Base-by-base conservation (phyloP, 2,113 vertebrate species). In the Platanista minor region DNA sequence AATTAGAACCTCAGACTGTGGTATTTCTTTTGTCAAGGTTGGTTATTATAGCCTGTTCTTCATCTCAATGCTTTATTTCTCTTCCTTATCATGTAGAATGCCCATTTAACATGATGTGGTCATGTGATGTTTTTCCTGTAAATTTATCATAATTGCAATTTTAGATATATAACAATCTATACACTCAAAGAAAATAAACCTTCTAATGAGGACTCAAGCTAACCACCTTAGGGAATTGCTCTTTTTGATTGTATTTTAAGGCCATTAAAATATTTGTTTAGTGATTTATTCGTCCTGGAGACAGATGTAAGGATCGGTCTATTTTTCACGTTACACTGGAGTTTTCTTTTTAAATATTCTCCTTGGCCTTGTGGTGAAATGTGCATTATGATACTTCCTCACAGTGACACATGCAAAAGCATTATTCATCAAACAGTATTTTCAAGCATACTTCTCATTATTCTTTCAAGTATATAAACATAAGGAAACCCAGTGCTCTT, bases 261-360 rank as follows among this genome's bases (percentile, higher is more conserved):
- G 67, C 90, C 94, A 90, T 95, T 92, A 95, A 98, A 97, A 97
- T 97, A 95, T 97, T 97, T 97, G 75, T 87, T 97, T 95, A 85
- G 61, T 97, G 96, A 97, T 96, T 98, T 97, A 96, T 97, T 95
- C 84, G 27, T 94, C 87, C 84, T 90, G 87, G 33, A 84, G 98
- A 96, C 84, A 97, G 97, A 97, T 74, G 74, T 43, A 93, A 81
- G 49, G 33, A 71, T 54, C 1, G 5, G 90, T 87, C 96, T 87
- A 94, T 96, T 96, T 97, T 97, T 98, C 93, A 97, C 77, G 10
- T 85, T 88, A 39, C 46, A 64, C 80, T 83, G 46, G 84, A 90
- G 84, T 97, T 97, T 97, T 87, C 95, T 96, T 96, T 97, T 96
- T 41, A 93, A 97, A 90, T 94, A 92, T 78, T 94, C 95, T 91